Evolutionary conservation across 2,888 invertebrate genomes (phyloP), one percentile per base, ranked within the genome.

Genomic region (Tenthredo mesomela): DNA sequence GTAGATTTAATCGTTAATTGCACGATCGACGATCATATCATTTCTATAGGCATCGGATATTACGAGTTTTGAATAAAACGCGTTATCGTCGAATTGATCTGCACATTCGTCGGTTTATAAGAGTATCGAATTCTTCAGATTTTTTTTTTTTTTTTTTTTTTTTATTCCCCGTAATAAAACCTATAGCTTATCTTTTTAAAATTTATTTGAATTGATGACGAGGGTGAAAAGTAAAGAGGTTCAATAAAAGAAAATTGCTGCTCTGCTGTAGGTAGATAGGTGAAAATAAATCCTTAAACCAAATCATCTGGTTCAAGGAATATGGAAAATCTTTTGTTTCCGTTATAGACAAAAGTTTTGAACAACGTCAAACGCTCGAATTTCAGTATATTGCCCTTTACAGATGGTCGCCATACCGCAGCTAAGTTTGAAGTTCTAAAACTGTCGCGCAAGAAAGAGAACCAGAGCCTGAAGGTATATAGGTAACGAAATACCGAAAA

Each of bases 1-100:
- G 61, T 80, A 40, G 80, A 37, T 21, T 15, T 78, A 78, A 78
- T 80, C 80, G 61, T 61, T 80, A 61, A 80, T 80, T 80, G 80
- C 80, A 18, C 80, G 80, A 80, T 80, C 61, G 21, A 37, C 40
- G 80, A 37, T 61, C 61, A 50, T 75, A 40, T 75, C 37, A 54
- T 80, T 80, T 61, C 61, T 80, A 80, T 61, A 21, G 40, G 12
- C 40, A 21, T 80, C 7, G n/a, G 47, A 77, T 33, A 33, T 77
- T 77, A 18, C 54, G 77, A 47, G 33, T 43, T 73, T 40, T 54
- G n/a, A 40, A 12, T 21, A 61, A 40, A 37, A 80, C 33, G 9
- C 33, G 9, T 61, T 9, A 40, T 50, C 80, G 50, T 33, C 50
- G 77, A 10, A 54, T 54, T 21, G 18, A 43, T 50, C 77, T 29